These are phyloP conservation scores for Arizona elegans DNA, from an alignment of 2,113 vertebrate species.

Conservation along the genomic window DNA sequence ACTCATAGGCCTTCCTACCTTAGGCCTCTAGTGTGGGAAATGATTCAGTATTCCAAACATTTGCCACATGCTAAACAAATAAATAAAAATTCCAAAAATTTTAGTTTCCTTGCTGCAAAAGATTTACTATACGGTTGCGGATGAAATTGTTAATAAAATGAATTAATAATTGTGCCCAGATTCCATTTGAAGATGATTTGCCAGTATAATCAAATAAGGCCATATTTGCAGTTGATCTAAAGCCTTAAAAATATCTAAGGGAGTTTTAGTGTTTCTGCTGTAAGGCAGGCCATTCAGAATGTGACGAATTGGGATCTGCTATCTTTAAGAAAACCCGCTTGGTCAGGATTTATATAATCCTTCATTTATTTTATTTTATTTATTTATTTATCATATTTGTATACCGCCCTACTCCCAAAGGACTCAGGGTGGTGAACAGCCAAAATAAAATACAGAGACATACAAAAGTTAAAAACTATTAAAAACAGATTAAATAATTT, in stretches of 20 bases:
- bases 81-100: not conserved
- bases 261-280: not conserved
- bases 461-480: too few species aligned
- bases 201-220: not conserved
- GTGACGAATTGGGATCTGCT: not conserved
- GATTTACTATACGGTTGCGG: not conserved
- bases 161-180: not conserved
- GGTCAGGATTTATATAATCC: not conserved
- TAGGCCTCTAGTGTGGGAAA: not conserved
- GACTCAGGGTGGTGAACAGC: too few species aligned
- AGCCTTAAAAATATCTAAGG: not conserved
- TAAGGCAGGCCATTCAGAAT: not conserved
- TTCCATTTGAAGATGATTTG: not conserved
- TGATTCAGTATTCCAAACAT: not conserved
- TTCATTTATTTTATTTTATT: too few species aligned
- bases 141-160: not conserved
- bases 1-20: not conserved
- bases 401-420: too few species aligned
- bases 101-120: not conserved
- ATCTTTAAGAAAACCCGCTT: not conserved
- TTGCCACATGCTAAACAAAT: too few species aligned
- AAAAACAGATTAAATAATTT: too few species aligned
- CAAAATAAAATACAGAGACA: too few species aligned
- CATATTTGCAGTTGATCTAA: not conserved
- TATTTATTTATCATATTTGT: too few species aligned